Base-by-base conservation (phyloP, 2,113 vertebrate genomes). In the Upupa epops region DNA sequence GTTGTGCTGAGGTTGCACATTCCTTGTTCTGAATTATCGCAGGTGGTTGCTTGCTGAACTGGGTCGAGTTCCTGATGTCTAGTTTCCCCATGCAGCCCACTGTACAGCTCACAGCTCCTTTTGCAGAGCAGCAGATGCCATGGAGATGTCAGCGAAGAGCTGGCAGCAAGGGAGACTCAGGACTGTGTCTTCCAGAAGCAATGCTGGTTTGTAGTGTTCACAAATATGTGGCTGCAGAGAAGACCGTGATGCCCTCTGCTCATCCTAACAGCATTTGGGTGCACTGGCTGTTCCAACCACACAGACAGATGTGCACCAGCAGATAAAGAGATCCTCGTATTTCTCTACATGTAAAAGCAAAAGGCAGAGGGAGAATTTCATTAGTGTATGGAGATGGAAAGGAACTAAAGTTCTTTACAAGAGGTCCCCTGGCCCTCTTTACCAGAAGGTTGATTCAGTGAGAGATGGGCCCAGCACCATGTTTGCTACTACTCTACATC, bases 1-100 rank as follows among this genome's bases (percentile, higher is more conserved):
- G n/a, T 84, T 95, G 37, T 95, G 89, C 89, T 95, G 93, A 86
- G 80, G 18, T 92, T 87, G 87, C 86, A 46, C 60, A 89, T 94
- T 95, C 90, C 70, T 86, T 56, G 8, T 40, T 73, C 42, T 82
- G 36, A 86, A 78, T 63, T 86, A 49, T 2, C 76, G 22, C 63
- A 59, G 42, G 64, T 64, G 21, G 19, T 49, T 90, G 13, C 24
- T 45, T 76, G 9, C 22, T 66, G 64, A 73, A 63, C 14, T 29
- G 5, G 6, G 6, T 72, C 49, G n/a, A 9, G 4, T 54, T 86
- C 40, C 59, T 15, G 17, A 61, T 15, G 28, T 11, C 21, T 69
- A 18, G 3, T n/a, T 78, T 22, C 9, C 17, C 40, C 25, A 29
- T 31, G 54, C 19, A 79, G 29, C 20, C 13, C 29, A 22, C 17